phyloP scores from a whole-genome alignment of 1,140 invertebrate genomes.

The Chrysopa pallens region DNA sequence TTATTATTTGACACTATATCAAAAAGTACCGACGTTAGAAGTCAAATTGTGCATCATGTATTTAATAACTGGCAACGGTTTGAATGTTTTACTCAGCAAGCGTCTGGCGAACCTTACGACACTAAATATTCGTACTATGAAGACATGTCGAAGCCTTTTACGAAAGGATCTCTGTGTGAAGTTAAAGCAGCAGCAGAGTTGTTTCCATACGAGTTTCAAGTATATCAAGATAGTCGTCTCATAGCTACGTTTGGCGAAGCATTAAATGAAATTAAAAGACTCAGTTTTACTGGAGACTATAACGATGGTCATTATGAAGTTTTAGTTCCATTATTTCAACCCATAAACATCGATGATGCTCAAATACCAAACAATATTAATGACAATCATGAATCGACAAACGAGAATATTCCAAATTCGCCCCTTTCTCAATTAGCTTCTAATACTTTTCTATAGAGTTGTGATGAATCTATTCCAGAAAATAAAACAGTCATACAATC shows the following conservation, averaged over 20 bases:
- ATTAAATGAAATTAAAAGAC: constrained; percentile 1
- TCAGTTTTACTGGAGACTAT: constrained; percentile 1
- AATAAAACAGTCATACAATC: background rate
- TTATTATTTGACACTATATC: background rate
- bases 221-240: too few relatives aligned
- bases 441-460: too few relatives aligned
- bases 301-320: constrained; percentile 1
- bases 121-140: background rate
- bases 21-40: background rate
- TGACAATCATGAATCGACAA: too few relatives aligned
- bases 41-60: background rate
- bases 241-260: background rate
- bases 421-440: too few relatives aligned
- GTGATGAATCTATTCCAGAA: too few relatives aligned
- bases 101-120: constrained; percentile 2
- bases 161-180: constrained; percentile 3
- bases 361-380: background rate
- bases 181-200: constrained; percentile 1
- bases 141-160: constrained; percentile 1
- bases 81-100: background rate
- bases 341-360: background rate
- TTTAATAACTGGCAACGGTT: constrained; percentile 1
- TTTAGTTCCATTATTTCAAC: background rate
- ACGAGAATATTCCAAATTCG: too few relatives aligned
- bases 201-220: too few relatives aligned